These are phyloP conservation scores for Epinephelus coioides DNA, from an alignment of 2,797 vertebrate genomes.

Conservation along the genomic window DNA sequence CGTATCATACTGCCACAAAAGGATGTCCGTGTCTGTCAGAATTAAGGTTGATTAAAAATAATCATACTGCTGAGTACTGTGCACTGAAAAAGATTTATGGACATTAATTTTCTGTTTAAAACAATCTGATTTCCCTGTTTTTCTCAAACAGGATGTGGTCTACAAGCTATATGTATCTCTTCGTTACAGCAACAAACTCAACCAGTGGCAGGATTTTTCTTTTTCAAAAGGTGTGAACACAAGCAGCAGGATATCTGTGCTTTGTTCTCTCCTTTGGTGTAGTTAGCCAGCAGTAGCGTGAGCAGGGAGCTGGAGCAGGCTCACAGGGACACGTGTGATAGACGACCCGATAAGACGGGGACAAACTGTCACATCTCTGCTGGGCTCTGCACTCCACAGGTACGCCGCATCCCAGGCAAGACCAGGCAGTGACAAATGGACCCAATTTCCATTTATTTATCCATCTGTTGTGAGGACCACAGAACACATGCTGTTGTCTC, in stretches of 20 bases:
- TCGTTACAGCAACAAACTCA: slow-evolving; percentile 23
- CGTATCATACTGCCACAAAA: too few species aligned
- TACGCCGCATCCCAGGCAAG: slow-evolving; percentile 43
- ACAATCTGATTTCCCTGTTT: background rate
- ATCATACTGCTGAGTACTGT: background rate
- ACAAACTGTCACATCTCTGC: slow-evolving; percentile 65
- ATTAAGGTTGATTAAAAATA: slow-evolving; percentile 10
- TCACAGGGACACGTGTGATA: slow-evolving; percentile 53
- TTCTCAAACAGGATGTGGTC: slow-evolving; percentile 16
- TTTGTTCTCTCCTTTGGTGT: slow-evolving; percentile 30
- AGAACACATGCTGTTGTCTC: slow-evolving; percentile 65
- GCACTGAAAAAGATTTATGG: background rate
- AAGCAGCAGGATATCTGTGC: slow-evolving; percentile 47
- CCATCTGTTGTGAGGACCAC: slow-evolving; percentile 72
- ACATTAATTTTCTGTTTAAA: slow-evolving; percentile 7
- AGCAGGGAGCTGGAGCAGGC: slow-evolving; percentile 22
- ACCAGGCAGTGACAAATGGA: slow-evolving; percentile 80
- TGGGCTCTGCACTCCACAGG: slow-evolving; percentile 67
- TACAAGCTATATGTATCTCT: slow-evolving; percentile 16
- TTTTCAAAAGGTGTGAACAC: slow-evolving; percentile 32
- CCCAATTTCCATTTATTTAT: slow-evolving; percentile 83
- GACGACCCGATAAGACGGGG: slow-evolving; percentile 60
- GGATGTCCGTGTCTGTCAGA: background rate
- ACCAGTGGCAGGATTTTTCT: slow-evolving; percentile 4
- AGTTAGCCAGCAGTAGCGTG: slow-evolving; percentile 16